A percentile compares a stretch with the other conserved stretches of the same genome.
Conservation (phyloP, 2,888 invertebrate species). For the Scaptomyza cyrtandrae region DNA sequence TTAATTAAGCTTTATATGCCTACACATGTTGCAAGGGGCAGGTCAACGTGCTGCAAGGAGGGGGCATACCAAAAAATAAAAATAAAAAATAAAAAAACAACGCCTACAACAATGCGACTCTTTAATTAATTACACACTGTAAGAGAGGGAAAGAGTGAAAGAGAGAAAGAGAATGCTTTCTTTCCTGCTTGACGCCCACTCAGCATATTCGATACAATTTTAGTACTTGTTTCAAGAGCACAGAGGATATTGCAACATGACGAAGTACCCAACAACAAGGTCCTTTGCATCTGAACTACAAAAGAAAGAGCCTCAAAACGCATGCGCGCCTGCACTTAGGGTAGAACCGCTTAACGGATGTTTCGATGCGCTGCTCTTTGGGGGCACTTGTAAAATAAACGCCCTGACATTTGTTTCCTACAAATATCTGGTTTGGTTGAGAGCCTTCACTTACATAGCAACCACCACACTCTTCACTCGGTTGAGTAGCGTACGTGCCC, state of each 20-base stretch:
- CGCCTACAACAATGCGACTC: slow-evolving; percentile 62
- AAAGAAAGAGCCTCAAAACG: slow-evolving; percentile 22
- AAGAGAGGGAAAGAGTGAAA: slow-evolving; percentile 9
- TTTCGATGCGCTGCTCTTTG: slow-evolving; percentile 42
- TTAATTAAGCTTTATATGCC: slow-evolving; percentile 83
- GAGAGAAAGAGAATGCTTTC: slow-evolving; percentile 23
- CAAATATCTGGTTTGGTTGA: slow-evolving; percentile 26
- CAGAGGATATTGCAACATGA: slow-evolving; percentile 38
- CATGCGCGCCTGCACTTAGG: slow-evolving; percentile 61
- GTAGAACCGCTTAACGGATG: slow-evolving; percentile 75
- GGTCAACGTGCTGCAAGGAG: background rate
- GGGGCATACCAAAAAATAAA: slow-evolving; percentile 31
- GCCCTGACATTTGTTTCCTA: slow-evolving; percentile 78
- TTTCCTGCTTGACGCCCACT: slow-evolving; percentile 39
- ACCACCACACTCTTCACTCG: slow-evolving; percentile 26
- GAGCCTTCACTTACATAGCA: slow-evolving; percentile 16
- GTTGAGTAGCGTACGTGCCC: slow-evolving; percentile 76
- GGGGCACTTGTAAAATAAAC: slow-evolving; percentile 78
- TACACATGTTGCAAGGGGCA: background rate
- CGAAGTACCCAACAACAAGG: slow-evolving; percentile 19
- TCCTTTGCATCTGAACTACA: slow-evolving; percentile 38
- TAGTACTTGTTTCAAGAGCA: slow-evolving; percentile 21
- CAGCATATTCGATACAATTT: slow-evolving; percentile 33
- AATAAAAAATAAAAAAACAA: slow-evolving; percentile 55
- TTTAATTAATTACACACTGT: slow-evolving; percentile 69